Conservation (phyloP, 2,113 vertebrate genomes). For the Nymphicus hollandicus region DNA sequence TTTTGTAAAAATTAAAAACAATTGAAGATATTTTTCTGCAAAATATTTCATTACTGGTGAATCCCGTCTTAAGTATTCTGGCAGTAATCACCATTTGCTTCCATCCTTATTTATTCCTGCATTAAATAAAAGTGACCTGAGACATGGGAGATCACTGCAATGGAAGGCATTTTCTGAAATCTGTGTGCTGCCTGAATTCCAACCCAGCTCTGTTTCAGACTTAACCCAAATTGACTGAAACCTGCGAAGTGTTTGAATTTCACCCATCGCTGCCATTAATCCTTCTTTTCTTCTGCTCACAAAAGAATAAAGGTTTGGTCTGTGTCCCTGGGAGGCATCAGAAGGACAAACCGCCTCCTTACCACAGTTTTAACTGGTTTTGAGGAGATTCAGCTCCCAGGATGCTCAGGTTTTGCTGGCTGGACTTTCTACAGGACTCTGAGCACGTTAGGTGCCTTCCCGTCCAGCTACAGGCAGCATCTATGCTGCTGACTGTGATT, state of each 20-base stretch:
- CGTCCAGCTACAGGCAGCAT: background rate
- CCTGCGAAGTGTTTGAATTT: constrained; percentile 15
- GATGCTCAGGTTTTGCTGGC: background rate
- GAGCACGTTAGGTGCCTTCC: background rate
- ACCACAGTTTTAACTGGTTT: background rate
- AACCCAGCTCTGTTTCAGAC: background rate
- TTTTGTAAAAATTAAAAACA: background rate
- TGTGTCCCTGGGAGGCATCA: background rate
- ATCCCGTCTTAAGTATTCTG: background rate
- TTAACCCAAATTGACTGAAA: background rate
- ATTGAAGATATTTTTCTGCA: background rate
- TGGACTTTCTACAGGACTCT: background rate
- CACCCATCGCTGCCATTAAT: constrained; percentile 6
- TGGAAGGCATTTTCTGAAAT: constrained; percentile 3
- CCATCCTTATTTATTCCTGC: background rate
- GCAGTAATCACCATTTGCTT: background rate
- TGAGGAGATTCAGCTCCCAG: background rate
- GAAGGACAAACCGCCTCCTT: background rate
- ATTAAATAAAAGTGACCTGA: background rate
- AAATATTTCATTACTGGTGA: background rate
- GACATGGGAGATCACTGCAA: background rate
- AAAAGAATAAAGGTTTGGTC: background rate
- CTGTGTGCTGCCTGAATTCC: background rate
- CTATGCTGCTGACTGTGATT: background rate
- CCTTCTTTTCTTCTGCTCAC: background rate